A percentile compares a stretch with the other conserved stretches of the same genome.
Evolutionary conservation across 2,888 invertebrate species (phyloP).

Genomic region (Cryptophagus acutangulus): DNA sequence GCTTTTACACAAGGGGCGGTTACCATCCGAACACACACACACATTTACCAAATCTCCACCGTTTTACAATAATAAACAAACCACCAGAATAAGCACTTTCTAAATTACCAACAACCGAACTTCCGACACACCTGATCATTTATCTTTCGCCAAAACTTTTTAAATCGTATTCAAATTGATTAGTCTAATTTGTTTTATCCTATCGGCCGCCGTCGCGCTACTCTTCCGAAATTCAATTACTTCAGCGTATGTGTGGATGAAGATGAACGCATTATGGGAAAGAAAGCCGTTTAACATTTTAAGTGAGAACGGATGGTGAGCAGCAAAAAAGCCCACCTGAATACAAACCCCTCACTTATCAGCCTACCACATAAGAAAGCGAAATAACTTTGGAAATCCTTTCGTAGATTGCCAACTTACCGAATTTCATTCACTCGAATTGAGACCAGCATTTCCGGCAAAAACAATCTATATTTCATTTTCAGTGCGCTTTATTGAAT

Average conservation of each 20-base stretch:
- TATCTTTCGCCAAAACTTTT: conserved; percentile 1
- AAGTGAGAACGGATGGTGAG: conserved; percentile 7
- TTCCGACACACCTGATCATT: not conserved
- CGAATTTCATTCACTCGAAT: conserved; percentile 31
- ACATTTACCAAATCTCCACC: conserved; percentile 5
- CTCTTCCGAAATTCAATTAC: no score
- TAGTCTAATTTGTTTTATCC: no score
- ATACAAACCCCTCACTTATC: conserved; percentile 32
- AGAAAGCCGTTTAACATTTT: conserved; percentile 7
- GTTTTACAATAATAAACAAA: conserved; percentile 5
- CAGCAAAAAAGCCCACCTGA: conserved; percentile 23
- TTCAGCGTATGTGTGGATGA: no score
- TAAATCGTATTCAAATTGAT: conserved; percentile 6
- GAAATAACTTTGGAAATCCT: conserved; percentile 36
- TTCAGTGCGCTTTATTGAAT: conserved; percentile 35
- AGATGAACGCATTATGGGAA: conserved; percentile 2
- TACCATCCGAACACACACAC: not conserved
- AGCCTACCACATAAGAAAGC: conserved; percentile 28
- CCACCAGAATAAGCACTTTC: conserved; percentile 3
- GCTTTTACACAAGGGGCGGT: conserved; percentile 8
- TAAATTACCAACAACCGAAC: conserved; percentile 1
- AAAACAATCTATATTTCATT: conserved; percentile 40
- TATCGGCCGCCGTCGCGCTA: no score
- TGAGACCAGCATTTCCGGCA: conserved; percentile 29
- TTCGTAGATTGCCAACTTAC: conserved; percentile 29